Conservation (phyloP, 2,888 invertebrate genomes). For the Oscheius sp. region DNA sequence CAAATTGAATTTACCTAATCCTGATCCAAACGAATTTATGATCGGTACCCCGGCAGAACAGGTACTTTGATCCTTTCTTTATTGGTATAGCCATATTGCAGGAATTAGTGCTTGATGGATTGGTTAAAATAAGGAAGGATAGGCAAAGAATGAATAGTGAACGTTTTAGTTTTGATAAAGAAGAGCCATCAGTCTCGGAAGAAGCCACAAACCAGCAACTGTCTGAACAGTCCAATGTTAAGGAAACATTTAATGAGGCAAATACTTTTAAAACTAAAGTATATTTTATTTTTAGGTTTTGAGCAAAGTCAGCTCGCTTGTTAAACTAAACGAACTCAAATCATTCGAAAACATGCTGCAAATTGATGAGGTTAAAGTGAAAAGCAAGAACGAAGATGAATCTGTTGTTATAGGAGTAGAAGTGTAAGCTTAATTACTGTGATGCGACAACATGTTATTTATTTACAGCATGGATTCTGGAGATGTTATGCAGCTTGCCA, state of each 20-base stretch:
- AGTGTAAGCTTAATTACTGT: too few species aligned
- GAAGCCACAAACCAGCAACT: background rate
- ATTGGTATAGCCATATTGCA: background rate
- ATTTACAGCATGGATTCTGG: conserved; percentile 60
- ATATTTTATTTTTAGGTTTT: conserved; percentile 9
- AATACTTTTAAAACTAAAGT: background rate
- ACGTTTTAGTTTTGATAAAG: conserved; percentile 3
- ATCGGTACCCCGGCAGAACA: conserved; percentile 26
- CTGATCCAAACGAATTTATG: background rate
- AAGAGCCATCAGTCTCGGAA: background rate
- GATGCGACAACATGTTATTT: background rate
- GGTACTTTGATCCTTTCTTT: background rate
- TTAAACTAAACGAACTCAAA: conserved; percentile 2
- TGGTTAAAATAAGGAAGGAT: background rate
- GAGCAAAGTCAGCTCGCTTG: conserved; percentile 19
- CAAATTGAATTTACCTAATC: background rate
- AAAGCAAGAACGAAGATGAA: background rate
- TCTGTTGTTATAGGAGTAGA: conserved; percentile 10
- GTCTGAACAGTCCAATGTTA: background rate
- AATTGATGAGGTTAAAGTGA: background rate
- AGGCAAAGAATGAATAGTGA: conserved; percentile 4
- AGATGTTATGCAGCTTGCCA: conserved; percentile 57
- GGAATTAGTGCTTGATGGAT: background rate
- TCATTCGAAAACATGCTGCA: conserved; percentile 25
- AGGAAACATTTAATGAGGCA: conserved; percentile 13